Conservation (phyloP, 2,888 invertebrate genomes). For the Byasa hedistus region DNA sequence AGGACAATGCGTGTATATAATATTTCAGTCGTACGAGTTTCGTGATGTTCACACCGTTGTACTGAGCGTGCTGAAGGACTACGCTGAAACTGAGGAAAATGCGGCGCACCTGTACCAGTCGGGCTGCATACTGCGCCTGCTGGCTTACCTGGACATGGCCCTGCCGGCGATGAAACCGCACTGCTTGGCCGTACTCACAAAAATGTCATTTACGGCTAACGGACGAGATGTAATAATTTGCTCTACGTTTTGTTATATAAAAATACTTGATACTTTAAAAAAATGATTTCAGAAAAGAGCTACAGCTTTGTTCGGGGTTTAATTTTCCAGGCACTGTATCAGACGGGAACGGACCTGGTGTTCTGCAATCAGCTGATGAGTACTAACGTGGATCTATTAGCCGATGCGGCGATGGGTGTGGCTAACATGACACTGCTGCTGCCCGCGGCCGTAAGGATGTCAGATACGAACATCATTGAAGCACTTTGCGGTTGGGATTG, state of each 20-base stretch:
- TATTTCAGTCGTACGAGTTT: slow-evolving; percentile 65
- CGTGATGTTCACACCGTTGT: slow-evolving; percentile 69
- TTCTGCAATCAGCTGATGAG: slow-evolving; percentile 69
- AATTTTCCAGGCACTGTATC: slow-evolving; percentile 56
- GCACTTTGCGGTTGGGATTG: slow-evolving; percentile 56
- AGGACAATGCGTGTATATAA: too few species aligned
- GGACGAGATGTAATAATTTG: slow-evolving; percentile 56
- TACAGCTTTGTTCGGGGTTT: not conserved
- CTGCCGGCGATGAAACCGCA: slow-evolving; percentile 68
- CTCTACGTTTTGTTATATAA: too few species aligned
- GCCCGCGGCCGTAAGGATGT: slow-evolving; percentile 68
- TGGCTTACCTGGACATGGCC: slow-evolving; percentile 71
- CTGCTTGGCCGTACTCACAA: slow-evolving; percentile 67
- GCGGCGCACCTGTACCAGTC: slow-evolving; percentile 64
- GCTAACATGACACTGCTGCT: slow-evolving; percentile 71
- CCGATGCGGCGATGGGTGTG: slow-evolving; percentile 72
- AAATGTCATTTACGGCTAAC: slow-evolving; percentile 65
- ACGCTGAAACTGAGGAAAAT: slow-evolving; percentile 69
- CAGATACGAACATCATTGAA: slow-evolving; percentile 70
- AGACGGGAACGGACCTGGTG: slow-evolving; percentile 66
- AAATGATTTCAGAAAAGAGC: not conserved
- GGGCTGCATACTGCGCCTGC: slow-evolving; percentile 63
- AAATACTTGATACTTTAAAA: not conserved
- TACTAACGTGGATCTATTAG: slow-evolving; percentile 61
- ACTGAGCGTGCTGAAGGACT: slow-evolving; percentile 61